Percentiles rank a stretch among this genome's conserved stretches.
Evolutionary conservation across 1,140 invertebrate species (phyloP).

Genomic region (Diploscapter pachys): DNA sequence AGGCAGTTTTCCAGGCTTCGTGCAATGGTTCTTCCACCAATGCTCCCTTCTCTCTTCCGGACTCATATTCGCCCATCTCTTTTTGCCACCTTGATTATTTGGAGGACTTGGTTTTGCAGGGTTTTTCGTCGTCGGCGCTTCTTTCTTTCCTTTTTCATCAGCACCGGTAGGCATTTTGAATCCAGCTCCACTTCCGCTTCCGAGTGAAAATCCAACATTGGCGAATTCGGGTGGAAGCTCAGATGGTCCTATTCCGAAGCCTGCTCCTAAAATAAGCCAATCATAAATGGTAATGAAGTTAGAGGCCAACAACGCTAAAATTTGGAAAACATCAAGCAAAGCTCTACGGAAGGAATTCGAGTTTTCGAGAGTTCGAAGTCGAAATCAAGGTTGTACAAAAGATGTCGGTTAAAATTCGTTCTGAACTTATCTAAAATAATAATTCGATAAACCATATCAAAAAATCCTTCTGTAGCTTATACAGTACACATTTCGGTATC

Average conservation of each 20-base stretch:
- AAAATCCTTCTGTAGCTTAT: too few species aligned
- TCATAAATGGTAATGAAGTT: too few species aligned
- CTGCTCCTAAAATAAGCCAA: constrained; percentile 6
- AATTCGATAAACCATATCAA: too few species aligned
- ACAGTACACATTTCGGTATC: too few species aligned
- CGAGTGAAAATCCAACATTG: constrained; percentile 25
- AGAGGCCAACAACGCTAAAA: too few species aligned
- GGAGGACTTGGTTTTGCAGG: constrained; percentile 6
- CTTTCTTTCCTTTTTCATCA: constrained; percentile 3
- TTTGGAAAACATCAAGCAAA: not conserved
- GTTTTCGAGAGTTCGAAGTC: not conserved
- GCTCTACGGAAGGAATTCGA: constrained; percentile 12
- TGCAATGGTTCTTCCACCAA: too few species aligned
- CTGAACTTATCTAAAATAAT: not conserved
- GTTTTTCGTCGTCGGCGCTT: constrained; percentile 1
- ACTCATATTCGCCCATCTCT: too few species aligned
- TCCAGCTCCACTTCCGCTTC: constrained; percentile 19
- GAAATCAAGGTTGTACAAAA: not conserved
- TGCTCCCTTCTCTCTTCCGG: too few species aligned
- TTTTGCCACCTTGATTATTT: not conserved
- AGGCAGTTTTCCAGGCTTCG: not conserved
- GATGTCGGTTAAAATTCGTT: not conserved
- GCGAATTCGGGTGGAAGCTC: constrained; percentile 31
- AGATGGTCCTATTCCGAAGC: constrained; percentile 31
- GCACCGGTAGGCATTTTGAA: constrained; percentile 10